These are phyloP conservation scores for Ennomos fuscantarius DNA, from an alignment of 2,888 invertebrate genomes.

Conservation along the genomic window DNA sequence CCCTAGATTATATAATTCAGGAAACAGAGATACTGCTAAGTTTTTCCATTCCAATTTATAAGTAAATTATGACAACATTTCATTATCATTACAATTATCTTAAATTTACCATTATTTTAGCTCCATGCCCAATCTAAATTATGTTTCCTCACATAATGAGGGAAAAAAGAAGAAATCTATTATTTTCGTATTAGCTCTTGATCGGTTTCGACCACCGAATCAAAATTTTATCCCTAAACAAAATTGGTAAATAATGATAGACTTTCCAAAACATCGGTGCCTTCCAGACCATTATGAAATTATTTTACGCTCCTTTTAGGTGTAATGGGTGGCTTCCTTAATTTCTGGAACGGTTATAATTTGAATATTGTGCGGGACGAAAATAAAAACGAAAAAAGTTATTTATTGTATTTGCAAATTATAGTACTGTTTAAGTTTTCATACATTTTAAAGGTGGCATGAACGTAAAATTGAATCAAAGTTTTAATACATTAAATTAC, in stretches of 20 bases:
- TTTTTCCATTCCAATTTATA: too few species aligned
- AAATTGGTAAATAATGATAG: conserved; percentile 76
- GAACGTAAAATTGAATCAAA: too few species aligned
- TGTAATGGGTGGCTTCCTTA: conserved; percentile 36
- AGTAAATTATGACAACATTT: too few species aligned
- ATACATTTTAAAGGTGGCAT: too few species aligned
- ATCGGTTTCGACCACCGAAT: conserved; percentile 71
- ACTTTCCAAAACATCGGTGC: conserved; percentile 50
- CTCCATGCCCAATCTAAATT: conserved; percentile 43
- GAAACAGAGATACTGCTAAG: too few species aligned
- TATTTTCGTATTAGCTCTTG: conserved; percentile 79
- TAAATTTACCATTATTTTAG: conserved; percentile 14
- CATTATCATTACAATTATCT: too few species aligned
- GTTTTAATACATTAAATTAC: too few species aligned
- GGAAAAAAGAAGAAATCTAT: conserved; percentile 73
- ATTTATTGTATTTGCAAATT: too few species aligned
- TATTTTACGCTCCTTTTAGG: conserved; percentile 36
- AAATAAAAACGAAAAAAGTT: not conserved
- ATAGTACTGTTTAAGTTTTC: too few species aligned
- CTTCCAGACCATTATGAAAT: conserved; percentile 49
- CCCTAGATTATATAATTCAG: too few species aligned
- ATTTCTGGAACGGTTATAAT: conserved; percentile 14
- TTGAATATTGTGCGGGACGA: conserved; percentile 6
- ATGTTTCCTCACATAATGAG: conserved; percentile 66
- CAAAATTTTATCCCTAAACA: conserved; percentile 58